These are phyloP conservation scores for Aramus guarauna DNA, from an alignment of 2,113 vertebrate genomes.

Conservation along the genomic window DNA sequence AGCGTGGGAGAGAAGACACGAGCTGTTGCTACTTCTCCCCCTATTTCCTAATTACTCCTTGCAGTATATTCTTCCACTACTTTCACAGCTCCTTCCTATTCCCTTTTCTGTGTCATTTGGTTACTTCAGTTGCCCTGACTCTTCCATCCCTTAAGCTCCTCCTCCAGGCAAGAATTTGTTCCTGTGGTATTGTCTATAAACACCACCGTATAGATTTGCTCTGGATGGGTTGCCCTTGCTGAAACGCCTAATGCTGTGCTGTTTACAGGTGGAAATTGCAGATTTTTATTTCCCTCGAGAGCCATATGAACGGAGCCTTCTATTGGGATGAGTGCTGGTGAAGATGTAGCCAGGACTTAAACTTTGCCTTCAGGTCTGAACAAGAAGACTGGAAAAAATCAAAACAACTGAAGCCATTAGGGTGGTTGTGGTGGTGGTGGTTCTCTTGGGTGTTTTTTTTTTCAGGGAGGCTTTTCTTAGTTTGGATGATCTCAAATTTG, in stretches of 20 bases:
- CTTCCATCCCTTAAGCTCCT: not conserved
- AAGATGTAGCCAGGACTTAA: not conserved
- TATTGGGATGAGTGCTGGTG: not conserved
- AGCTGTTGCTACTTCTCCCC: not conserved
- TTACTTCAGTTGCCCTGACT: not conserved
- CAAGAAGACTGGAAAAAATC: not conserved
- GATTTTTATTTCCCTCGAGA: not conserved
- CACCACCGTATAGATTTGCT: too few species aligned
- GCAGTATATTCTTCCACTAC: not conserved
- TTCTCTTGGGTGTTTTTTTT: not conserved
- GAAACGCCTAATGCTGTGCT: not conserved
- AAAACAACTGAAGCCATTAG: not conserved
- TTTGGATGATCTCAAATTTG: not conserved
- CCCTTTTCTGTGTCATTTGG: not conserved
- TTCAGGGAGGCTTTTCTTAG: not conserved
- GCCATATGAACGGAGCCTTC: not conserved
- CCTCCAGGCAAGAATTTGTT: not conserved
- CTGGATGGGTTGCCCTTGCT: not conserved
- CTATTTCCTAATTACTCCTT: not conserved
- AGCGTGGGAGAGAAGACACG: not conserved
- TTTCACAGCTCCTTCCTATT: not conserved
- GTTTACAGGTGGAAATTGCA: not conserved
- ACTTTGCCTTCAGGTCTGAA: not conserved
- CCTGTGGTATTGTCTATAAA: not conserved
- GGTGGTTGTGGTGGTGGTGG: not conserved